Conservation (phyloP, 2,113 vertebrate genomes). For the Microcebus jonahi region DNA sequence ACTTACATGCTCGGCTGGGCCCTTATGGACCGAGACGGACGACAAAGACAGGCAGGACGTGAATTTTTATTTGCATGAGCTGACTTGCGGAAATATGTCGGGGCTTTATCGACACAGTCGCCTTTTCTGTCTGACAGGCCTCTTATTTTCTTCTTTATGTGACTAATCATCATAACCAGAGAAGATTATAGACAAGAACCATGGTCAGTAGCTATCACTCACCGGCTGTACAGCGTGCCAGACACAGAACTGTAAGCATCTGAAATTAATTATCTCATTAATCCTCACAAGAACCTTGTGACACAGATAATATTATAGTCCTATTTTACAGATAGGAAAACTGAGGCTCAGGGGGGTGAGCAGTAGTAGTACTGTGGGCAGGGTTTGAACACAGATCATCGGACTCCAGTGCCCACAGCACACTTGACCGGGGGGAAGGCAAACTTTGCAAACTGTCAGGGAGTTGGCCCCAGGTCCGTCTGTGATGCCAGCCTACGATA, state of each 20-base stretch:
- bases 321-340: conserved; percentile 12
- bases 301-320: neutral
- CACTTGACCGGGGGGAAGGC: neutral
- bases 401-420: neutral
- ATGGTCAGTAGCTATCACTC: neutral
- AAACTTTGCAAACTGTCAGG: neutral
- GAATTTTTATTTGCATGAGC: neutral
- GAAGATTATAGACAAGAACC: neutral
- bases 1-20: neutral
- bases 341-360: neutral
- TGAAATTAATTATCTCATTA: neutral
- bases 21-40: neutral
- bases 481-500: accelerated
- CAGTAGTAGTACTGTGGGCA: neutral
- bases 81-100: neutral
- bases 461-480: accelerated
- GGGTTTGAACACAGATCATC: neutral
- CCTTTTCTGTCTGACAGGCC: neutral
- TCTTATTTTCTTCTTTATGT: neutral
- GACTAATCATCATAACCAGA: neutral
- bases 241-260: neutral
- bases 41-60: neutral
- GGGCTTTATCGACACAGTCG: neutral
- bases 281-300: neutral
- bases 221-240: neutral